Evolutionary conservation across 1,140 invertebrate genomes (phyloP).

Genomic region (Eumeta japonica): DNA sequence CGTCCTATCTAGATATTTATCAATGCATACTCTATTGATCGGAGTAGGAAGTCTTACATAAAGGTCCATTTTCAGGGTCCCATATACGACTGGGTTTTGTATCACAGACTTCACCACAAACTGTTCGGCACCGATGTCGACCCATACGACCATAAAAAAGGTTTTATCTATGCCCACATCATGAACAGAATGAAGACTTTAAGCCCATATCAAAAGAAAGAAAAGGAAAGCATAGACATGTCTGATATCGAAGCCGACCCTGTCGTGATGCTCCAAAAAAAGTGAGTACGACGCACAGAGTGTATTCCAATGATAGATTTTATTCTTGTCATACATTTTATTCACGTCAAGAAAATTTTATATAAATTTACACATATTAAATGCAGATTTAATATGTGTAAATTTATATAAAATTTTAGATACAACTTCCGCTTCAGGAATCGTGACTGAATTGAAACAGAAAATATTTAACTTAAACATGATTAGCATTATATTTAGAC

Average conservation of each 20-base stretch:
- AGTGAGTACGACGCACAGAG: too few species aligned
- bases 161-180: conserved; percentile 85
- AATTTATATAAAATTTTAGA: not conserved
- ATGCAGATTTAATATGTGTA: not conserved
- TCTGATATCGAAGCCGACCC: conserved; percentile 79
- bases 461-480: too few species aligned
- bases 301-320: not conserved
- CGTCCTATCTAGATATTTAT: too few species aligned
- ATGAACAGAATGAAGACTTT: conserved; percentile 66
- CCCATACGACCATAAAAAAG: conserved; percentile 83
- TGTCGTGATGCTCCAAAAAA: conserved; percentile 80
- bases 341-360: too few species aligned
- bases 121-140: conserved; percentile 86
- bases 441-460: too few species aligned
- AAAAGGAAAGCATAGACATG: conserved; percentile 77
- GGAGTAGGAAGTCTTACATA: too few species aligned
- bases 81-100: conserved; percentile 74
- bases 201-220: conserved; percentile 69
- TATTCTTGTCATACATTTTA: too few species aligned
- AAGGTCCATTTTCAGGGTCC: conserved; percentile 64
- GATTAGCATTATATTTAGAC: too few species aligned
- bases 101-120: conserved; percentile 89
- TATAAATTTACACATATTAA: not conserved
- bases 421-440: too few species aligned
- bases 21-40: too few species aligned